Evolutionary conservation across 2,113 vertebrate species (phyloP).

Genomic region (Marmota flaviventris): DNA sequence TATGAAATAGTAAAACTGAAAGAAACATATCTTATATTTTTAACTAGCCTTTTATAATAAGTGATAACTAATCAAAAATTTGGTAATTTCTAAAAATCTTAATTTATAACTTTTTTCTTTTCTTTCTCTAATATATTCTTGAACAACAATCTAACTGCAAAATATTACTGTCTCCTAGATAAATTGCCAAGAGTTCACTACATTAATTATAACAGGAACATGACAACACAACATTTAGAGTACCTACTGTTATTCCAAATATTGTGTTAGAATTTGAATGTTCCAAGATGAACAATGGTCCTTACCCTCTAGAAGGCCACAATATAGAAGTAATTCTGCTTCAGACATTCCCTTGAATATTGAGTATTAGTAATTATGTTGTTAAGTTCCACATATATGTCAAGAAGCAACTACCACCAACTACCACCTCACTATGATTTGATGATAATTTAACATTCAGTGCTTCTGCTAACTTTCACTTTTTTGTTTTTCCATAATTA

Average conservation of each 20-base stretch:
- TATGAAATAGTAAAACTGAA: constrained; percentile 51
- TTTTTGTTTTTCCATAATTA: constrained; percentile 63
- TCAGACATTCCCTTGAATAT: background rate
- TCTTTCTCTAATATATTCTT: background rate
- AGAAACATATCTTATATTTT: constrained; percentile 27
- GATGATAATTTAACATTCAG: constrained; percentile 38
- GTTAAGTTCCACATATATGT: background rate
- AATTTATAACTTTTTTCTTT: background rate
- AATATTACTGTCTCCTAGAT: background rate
- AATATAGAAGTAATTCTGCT: background rate
- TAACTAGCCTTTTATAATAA: constrained; percentile 57
- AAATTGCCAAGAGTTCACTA: constrained; percentile 21
- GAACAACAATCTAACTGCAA: constrained; percentile 20
- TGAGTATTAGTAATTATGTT: constrained; percentile 31
- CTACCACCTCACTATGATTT: constrained; percentile 21
- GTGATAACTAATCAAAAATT: background rate
- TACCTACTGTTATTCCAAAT: background rate
- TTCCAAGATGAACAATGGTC: constrained; percentile 12
- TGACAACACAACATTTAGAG: constrained; percentile 25
- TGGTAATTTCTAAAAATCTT: background rate
- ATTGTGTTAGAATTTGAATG: constrained; percentile 51
- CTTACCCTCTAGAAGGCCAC: background rate
- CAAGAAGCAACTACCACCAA: background rate
- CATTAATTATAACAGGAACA: constrained; percentile 55
- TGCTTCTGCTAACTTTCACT: constrained; percentile 44